These are phyloP conservation scores for Meloidogyne hapla DNA, from an alignment of 1,140 invertebrate species.

Conservation along the genomic window DNA sequence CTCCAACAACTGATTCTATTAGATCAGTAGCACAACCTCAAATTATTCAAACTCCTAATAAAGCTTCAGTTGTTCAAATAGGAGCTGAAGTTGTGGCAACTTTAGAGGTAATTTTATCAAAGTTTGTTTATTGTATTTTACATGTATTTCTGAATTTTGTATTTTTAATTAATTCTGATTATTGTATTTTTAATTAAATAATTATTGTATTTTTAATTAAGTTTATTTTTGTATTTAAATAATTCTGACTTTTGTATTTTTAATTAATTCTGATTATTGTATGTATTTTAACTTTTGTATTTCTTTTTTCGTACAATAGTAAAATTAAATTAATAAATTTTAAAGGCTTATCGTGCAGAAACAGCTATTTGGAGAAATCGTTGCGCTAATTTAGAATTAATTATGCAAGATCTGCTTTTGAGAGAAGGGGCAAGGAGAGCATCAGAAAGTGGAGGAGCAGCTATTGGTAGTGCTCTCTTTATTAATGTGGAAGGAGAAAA, in stretches of 20 bases:
- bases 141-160: too few relatives aligned
- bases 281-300: too few relatives aligned
- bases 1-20: not conserved
- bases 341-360: conserved; percentile 59
- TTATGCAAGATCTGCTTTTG: conserved; percentile 46
- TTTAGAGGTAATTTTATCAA: conserved; percentile 1
- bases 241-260: too few relatives aligned
- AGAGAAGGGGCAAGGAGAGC: conserved; percentile 8
- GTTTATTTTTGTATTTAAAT: too few relatives aligned
- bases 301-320: too few relatives aligned
- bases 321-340: conserved; percentile 10
- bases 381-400: conserved; percentile 59
- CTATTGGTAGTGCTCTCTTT: not conserved
- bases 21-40: not conserved
- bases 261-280: not conserved
- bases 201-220: not conserved
- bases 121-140: too few relatives aligned
- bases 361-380: conserved; percentile 62
- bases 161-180: not conserved
- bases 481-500: conserved; percentile 33
- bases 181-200: too few relatives aligned
- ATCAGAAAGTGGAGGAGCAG: not conserved
- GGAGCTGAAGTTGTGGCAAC: conserved; percentile 13
- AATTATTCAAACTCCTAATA: not conserved
- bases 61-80: not conserved